These are phyloP conservation scores for Etia nguti DNA, from an alignment of 2,113 vertebrate species.

Conservation along the genomic window DNA sequence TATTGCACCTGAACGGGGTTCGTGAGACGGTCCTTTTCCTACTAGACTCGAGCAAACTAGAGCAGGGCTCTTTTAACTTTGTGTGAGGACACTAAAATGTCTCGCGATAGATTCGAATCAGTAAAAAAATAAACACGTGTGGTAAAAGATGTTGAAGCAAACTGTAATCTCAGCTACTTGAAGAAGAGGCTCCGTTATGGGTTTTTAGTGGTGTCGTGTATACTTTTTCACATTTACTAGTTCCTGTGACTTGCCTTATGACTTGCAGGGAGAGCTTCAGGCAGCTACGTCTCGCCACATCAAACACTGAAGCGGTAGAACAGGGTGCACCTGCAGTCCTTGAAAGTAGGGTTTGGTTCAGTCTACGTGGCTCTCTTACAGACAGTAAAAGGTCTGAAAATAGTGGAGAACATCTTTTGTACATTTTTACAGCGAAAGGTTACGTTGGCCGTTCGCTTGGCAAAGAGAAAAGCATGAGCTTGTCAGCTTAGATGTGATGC, in stretches of 20 bases:
- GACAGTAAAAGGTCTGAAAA: neutral
- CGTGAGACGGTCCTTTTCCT: neutral
- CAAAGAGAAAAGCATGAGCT: neutral
- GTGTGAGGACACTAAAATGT: neutral
- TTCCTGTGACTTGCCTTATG: slow-evolving; percentile 62
- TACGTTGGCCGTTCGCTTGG: accelerated
- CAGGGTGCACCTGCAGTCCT: neutral
- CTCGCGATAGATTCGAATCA: neutral
- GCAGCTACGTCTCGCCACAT: slow-evolving; percentile 43
- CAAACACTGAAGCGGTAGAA: neutral
- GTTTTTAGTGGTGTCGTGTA: neutral
- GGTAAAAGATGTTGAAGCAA: neutral
- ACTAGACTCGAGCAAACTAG: neutral
- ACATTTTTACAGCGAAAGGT: neutral
- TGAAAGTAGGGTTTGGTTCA: neutral
- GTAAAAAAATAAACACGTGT: neutral
- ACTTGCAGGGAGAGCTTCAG: slow-evolving; percentile 53
- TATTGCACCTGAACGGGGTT: neutral
- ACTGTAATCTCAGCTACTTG: neutral
- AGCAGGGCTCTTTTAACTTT: neutral
- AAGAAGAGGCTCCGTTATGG: neutral
- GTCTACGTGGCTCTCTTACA: neutral
- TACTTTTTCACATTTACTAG: neutral
- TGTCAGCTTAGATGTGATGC: neutral
- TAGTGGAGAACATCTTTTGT: neutral